Percentiles rank a stretch among this genome's conserved stretches.
phyloP scores from a whole-genome alignment of 1,140 invertebrate genomes.

The Ceratitis capitata region DNA sequence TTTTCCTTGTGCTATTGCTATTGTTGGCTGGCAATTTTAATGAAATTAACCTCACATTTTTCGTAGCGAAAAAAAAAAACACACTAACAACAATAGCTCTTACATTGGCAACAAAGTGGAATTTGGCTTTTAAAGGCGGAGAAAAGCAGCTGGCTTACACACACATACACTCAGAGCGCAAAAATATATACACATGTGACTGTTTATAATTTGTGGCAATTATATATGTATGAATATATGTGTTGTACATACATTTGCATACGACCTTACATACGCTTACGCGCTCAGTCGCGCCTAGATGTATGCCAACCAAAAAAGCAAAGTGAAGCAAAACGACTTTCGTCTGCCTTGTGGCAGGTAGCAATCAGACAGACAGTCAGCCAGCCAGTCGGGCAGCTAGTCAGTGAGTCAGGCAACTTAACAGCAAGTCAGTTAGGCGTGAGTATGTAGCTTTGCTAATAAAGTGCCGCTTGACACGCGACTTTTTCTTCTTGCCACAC shows the following conservation, averaged over 20 bases:
- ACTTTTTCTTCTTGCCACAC: conserved; percentile 29
- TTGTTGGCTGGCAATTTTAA: conserved; percentile 11
- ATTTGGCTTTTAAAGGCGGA: background rate
- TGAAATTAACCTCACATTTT: conserved; percentile 36
- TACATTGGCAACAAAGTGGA: background rate
- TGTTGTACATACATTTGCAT: background rate
- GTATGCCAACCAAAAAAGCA: background rate
- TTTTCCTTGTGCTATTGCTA: background rate
- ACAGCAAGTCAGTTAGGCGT: background rate
- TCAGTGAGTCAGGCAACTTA: too few species aligned
- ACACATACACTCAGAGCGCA: too few species aligned
- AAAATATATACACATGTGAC: background rate
- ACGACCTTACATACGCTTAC: conserved; percentile 19
- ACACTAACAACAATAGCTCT: background rate
- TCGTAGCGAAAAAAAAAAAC: too few species aligned
- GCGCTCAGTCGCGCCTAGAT: conserved; percentile 10
- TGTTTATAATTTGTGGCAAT: background rate
- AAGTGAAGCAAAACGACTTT: background rate
- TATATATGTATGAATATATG: background rate
- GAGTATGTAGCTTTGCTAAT: conserved; percentile 31
- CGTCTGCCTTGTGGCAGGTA: conserved; percentile 2
- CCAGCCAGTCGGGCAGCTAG: background rate
- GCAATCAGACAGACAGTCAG: background rate
- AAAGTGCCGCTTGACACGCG: conserved; percentile 39
- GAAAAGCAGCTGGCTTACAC: too few species aligned